Conservation (phyloP, 2,797 vertebrate genomes). For the Cryptoblepharus egeriae region DNA sequence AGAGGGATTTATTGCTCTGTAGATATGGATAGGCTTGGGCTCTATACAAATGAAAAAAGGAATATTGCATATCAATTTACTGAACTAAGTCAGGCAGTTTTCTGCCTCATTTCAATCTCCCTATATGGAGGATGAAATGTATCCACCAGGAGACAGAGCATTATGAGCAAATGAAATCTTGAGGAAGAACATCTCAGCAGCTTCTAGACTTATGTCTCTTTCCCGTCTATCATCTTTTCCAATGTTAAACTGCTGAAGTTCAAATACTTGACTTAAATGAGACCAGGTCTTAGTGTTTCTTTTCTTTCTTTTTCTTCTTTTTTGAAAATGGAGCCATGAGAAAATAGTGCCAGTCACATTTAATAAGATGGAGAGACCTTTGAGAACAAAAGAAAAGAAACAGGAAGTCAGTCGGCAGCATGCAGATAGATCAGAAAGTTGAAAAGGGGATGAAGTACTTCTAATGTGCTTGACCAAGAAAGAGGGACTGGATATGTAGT, state of each 20-base stretch:
- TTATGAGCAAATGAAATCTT: too few species aligned
- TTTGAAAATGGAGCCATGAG: slow-evolving; percentile 69
- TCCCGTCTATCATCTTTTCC: neutral
- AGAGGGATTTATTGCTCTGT: too few species aligned
- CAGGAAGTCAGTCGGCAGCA: slow-evolving; percentile 35
- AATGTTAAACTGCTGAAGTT: neutral
- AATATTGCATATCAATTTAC: too few species aligned
- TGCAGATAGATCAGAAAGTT: slow-evolving; percentile 60
- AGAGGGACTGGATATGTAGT: slow-evolving; percentile 56
- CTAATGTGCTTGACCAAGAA: slow-evolving; percentile 58
- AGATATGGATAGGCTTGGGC: too few species aligned
- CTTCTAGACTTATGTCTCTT: neutral
- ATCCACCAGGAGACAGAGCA: neutral
- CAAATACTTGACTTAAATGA: neutral
- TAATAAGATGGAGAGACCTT: slow-evolving; percentile 76
- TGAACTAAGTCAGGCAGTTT: neutral
- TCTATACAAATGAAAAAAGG: neutral
- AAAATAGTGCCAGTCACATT: slow-evolving; percentile 70
- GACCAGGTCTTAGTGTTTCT: slow-evolving; percentile 25
- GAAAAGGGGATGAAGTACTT: slow-evolving; percentile 42
- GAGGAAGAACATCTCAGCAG: neutral
- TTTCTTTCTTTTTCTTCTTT: slow-evolving; percentile 28
- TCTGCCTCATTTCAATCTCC: neutral
- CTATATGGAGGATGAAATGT: too few species aligned
- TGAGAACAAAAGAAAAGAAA: slow-evolving; percentile 64